These are phyloP conservation scores for Vicugna pacos DNA, from an alignment of 2,113 vertebrate genomes.

Conservation along the genomic window DNA sequence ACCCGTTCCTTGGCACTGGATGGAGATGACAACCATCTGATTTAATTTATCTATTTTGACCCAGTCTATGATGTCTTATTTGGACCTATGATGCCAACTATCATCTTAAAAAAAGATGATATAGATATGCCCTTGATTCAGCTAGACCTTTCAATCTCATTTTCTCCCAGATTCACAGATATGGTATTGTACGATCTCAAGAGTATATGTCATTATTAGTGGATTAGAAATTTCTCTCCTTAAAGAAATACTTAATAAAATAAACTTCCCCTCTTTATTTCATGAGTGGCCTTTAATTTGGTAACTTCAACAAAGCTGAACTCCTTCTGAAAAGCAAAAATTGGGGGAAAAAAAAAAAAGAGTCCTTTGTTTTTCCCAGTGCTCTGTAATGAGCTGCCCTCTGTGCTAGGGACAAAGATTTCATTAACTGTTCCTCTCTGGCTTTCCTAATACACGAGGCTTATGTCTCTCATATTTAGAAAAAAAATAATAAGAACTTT, in stretches of 20 bases:
- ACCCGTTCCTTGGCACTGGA: background rate
- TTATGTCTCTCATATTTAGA: background rate
- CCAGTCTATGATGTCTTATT: background rate
- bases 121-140: background rate
- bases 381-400: background rate
- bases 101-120: background rate
- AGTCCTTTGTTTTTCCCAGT: background rate
- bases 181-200: background rate
- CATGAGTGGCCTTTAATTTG: background rate
- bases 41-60: background rate
- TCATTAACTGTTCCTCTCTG: background rate
- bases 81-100: background rate
- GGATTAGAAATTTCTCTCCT: background rate
- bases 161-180: background rate
- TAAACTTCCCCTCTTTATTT: background rate
- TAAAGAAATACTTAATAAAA: background rate
- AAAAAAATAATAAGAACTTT: conserved; percentile 30
- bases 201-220: background rate
- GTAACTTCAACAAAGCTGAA: background rate
- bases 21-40: background rate
- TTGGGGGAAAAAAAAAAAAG: background rate
- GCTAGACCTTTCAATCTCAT: background rate
- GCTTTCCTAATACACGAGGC: background rate
- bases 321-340: background rate
- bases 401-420: background rate